Base-by-base conservation (phyloP, 2,888 invertebrate species). In the Andrena camellia region DNA sequence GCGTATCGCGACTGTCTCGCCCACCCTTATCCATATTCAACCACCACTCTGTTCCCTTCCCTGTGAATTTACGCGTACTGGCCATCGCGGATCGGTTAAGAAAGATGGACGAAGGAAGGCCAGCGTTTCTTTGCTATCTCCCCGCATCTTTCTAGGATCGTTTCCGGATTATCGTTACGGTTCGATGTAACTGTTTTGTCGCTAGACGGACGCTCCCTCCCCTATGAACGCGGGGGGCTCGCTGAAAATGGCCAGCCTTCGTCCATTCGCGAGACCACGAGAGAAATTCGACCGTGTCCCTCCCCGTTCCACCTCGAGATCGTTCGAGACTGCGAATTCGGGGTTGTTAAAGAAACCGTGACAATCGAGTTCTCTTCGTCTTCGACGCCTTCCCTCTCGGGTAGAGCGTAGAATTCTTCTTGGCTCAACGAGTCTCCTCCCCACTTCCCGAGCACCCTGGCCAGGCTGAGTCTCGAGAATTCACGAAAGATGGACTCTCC, bases 61-160 rank as follows among this genome's bases (percentile, higher is more conserved):
- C 54, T 23, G 48, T 52, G 31, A 52, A 63, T 78, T 81, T 80
- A 70, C 74, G 75, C 81, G 57, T 26, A 71, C 69, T 78, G 76
- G 57, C 70, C 71, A 42, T 83, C 54, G 57, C 62, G 75, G 23
- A 54, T 66, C 33, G 17, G 26, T 64, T 72, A 64, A 71, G 60
- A 29, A 68, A 68, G 23, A 79, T 81, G 84, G 79, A 86, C 84
- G 81, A 86, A 86, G 86, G 81, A 73, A 60, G 76, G 76, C 83
- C 26, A 69, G 57, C 13, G 52, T 57, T 26, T 26, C 23, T 26
- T 26, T 23, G 10, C 10, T 13, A 10, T 23, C 10, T 57, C 10
- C 10, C 52, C 52, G 20, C 52, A 10, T n/a, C 2, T 17, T 10
- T 5, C 35, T 5, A 26, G 5, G 2, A 59, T 59, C 50, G 8